phyloP scores from a whole-genome alignment of 2,888 invertebrate genomes.

The Phyto melanocephala region DNA sequence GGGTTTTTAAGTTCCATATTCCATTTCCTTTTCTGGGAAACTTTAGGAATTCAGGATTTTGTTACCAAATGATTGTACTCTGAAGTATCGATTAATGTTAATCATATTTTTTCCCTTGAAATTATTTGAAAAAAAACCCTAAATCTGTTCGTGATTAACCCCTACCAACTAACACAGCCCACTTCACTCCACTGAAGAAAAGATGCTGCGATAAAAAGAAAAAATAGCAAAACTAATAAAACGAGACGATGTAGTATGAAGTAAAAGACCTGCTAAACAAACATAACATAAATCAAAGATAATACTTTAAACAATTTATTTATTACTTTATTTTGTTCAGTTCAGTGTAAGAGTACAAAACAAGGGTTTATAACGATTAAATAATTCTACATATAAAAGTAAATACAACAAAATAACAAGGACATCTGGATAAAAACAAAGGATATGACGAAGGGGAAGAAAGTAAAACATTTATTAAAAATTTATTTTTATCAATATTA shows the following conservation, averaged over 20 bases:
- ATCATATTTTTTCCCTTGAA: no score
- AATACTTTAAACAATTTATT: slow-evolving; percentile 50
- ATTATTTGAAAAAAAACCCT: no score
- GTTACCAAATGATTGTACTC: no score
- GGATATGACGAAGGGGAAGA: neutral
- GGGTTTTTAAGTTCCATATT: no score
- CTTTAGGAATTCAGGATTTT: no score
- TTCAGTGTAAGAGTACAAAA: neutral
- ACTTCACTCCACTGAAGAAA: neutral
- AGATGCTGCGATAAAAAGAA: neutral
- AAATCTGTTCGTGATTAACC: no score
- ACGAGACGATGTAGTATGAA: neutral
- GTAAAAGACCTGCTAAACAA: neutral
- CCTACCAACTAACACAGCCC: neutral
- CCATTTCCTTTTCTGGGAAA: no score
- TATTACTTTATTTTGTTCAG: slow-evolving; percentile 51
- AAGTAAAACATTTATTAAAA: neutral
- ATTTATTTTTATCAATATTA: slow-evolving; percentile 2
- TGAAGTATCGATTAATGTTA: no score
- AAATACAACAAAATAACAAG: neutral
- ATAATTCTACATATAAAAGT: neutral
- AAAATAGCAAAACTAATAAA: neutral
- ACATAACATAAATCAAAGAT: slow-evolving; percentile 52
- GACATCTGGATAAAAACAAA: neutral
- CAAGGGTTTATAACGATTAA: neutral